Evolutionary conservation across 2,888 invertebrate genomes (phyloP), one percentile per base, ranked within the genome.

Genomic region (Elysia crispata): DNA sequence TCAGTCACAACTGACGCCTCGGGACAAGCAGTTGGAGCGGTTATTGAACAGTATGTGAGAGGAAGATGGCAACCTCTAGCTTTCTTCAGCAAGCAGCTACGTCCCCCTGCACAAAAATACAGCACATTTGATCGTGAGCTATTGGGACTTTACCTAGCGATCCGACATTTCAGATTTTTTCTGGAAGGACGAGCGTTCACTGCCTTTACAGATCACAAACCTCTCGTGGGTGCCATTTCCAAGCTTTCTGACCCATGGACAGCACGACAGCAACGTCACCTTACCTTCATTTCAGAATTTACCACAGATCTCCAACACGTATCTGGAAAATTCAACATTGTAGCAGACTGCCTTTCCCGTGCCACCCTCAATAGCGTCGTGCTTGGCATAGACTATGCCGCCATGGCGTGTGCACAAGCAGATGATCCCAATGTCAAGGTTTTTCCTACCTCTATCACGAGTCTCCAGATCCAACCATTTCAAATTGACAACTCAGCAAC

Each of bases 251-350:
- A 49, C n/a, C 30, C 73, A 23, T 50, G 54, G 50, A 33, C 23
- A n/a, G 30, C 73, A 41, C 49, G 13, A n/a, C 72, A 50, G 23
- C 41, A 72, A 23, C 67, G 67, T 30, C 67, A 66, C 1, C 30
- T 28, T 3, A 25, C 67, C 20, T 28, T 25, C 18, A 66, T 66
- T 66, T 66, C 67, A 8, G 67, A 66, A 18, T 66, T 66, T 8
- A 66, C 67, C 6, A 66, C 67, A 18, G 25, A 66, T 25, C 3
- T 66, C 1, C 1, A 23, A 25, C 67, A 25, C 18, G 30, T 66
- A 3, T 6, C 67, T 8, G 67, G 67, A 1, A 66, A 66, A 23
- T 66, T 25, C 25, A 66, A 66, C 18, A 25, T 66, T 5, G 67
- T 66, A 15, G 25, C 67, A 6, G 67, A 66, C 67, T 66, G 18